phyloP scores from a whole-genome alignment of 2,888 invertebrate species.

The Globia sparganii region DNA sequence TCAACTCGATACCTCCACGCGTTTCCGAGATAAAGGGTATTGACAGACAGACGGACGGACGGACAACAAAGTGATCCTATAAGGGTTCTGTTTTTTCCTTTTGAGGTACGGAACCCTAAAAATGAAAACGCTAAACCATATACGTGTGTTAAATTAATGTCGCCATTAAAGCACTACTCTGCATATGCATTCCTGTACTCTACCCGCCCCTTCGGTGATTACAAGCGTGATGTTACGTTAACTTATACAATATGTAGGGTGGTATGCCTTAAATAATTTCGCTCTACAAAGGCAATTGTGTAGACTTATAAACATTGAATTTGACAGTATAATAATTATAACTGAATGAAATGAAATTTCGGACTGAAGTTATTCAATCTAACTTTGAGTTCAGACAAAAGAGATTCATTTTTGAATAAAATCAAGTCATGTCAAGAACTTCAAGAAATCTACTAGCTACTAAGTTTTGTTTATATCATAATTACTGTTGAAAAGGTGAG shows the following conservation, averaged over 20 bases:
- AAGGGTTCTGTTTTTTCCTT: too few species aligned
- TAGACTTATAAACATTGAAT: slow-evolving; percentile 2
- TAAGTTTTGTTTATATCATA: background rate
- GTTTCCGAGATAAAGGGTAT: too few species aligned
- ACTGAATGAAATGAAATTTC: background rate
- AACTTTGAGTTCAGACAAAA: slow-evolving; percentile 27
- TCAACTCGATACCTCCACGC: too few species aligned
- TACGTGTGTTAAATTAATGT: too few species aligned
- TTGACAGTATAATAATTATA: slow-evolving; percentile 39
- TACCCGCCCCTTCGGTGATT: background rate
- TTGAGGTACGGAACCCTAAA: too few species aligned
- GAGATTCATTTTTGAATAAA: slow-evolving; percentile 14
- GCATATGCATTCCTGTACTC: background rate
- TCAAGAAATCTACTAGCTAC: slow-evolving; percentile 10
- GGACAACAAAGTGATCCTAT: too few species aligned
- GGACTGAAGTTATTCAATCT: slow-evolving; percentile 36
- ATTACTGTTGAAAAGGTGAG: too few species aligned
- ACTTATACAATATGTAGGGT: background rate
- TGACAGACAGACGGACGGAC: too few species aligned
- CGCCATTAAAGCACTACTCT: too few species aligned
- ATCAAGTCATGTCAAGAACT: background rate
- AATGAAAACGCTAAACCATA: too few species aligned
- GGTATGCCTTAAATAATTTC: too few species aligned
- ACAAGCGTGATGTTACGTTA: background rate
- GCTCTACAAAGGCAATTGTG: slow-evolving; percentile 8